Conservation (phyloP, 2,113 vertebrate genomes). For the Agapornis roseicollis region DNA sequence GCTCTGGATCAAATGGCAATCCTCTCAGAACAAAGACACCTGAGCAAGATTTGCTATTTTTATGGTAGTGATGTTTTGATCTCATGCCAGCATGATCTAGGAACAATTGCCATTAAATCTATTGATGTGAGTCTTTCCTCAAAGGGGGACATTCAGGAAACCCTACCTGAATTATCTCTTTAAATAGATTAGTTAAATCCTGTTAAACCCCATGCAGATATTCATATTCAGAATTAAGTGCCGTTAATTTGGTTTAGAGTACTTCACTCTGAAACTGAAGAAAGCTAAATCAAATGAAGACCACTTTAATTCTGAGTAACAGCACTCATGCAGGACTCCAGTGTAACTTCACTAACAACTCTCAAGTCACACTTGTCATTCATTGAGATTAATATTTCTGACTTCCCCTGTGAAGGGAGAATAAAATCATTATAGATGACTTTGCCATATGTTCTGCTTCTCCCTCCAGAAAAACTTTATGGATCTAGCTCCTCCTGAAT, state of each 20-base stretch:
- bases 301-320: neutral
- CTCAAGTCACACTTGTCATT: neutral
- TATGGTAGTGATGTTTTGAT: slow-evolving; percentile 12
- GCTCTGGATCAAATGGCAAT: neutral
- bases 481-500: neutral
- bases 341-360: neutral
- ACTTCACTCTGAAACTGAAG: slow-evolving; percentile 16
- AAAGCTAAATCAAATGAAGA: slow-evolving; percentile 33
- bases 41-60: neutral
- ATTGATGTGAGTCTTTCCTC: slow-evolving; percentile 42
- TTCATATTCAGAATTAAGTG: slow-evolving; percentile 39
- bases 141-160: slow-evolving; percentile 28
- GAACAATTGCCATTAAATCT: slow-evolving; percentile 32
- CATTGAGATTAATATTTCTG: neutral
- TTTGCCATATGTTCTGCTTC: neutral
- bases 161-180: slow-evolving; percentile 30
- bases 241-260: slow-evolving; percentile 14
- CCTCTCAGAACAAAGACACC: neutral
- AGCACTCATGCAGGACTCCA: neutral
- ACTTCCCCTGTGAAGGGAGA: neutral
- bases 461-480: neutral
- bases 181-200: slow-evolving; percentile 43
- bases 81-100: neutral
- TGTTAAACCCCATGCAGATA: slow-evolving; percentile 22
- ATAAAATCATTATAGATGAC: neutral